Percentiles rank a stretch among this genome's conserved stretches.
Conservation (phyloP, 2,113 vertebrate species). For the Phainopepla nitens region DNA sequence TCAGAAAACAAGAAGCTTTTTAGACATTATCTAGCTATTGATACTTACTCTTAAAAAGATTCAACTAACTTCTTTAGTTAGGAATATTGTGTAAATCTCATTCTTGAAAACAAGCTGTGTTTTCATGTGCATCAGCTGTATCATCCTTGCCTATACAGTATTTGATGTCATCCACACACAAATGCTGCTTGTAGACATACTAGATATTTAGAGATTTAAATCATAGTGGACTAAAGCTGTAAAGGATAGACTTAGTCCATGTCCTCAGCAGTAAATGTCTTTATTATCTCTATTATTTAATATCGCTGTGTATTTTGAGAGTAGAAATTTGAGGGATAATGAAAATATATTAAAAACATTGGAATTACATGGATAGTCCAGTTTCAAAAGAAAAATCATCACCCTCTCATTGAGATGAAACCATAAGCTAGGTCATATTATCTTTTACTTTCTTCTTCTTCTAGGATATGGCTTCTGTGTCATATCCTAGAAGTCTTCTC, state of each 20-base stretch:
- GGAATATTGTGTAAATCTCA: background rate
- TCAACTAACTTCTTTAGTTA: background rate
- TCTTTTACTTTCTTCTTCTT: background rate
- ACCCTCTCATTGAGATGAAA: background rate
- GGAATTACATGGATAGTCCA: background rate
- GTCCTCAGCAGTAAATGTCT: background rate
- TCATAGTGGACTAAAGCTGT: background rate
- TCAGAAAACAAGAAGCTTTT: background rate
- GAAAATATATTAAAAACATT: background rate
- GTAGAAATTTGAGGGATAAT: background rate
- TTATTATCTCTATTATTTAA: background rate
- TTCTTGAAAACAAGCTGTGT: background rate
- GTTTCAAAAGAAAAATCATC: background rate
- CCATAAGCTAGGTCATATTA: accelerated
- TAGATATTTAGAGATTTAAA: background rate
- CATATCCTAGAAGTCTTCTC: background rate
- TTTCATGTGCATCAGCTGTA: background rate
- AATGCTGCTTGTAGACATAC: background rate
- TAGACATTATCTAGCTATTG: background rate
- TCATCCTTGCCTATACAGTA: background rate
- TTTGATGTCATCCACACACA: background rate
- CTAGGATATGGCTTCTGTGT: background rate
- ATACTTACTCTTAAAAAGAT: background rate
- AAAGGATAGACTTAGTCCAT: background rate
- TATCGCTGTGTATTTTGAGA: background rate